phyloP scores from a whole-genome alignment of 2,888 invertebrate genomes.

The Nemotelus pantherinus region DNA sequence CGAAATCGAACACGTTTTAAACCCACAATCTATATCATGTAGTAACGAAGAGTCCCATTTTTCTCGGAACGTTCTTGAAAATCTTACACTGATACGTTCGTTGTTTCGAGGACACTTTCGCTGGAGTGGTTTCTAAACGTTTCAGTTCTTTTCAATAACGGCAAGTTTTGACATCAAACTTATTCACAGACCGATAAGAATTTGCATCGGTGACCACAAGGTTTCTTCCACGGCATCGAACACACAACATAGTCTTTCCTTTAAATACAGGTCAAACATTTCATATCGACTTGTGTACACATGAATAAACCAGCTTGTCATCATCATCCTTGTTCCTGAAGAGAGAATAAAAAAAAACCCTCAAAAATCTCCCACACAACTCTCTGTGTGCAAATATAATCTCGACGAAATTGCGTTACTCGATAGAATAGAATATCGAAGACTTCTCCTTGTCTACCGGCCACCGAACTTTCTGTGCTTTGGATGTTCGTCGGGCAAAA shows the following conservation, averaged over 20 bases:
- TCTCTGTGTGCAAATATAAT: slow-evolving; percentile 1
- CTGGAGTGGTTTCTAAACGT: too few relatives aligned
- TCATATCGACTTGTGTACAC: slow-evolving; percentile 5
- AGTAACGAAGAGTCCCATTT: too few relatives aligned
- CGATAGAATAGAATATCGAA: neutral
- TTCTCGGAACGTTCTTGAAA: too few relatives aligned
- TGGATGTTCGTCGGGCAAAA: neutral
- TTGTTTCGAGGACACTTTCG: too few relatives aligned
- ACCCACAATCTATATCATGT: too few relatives aligned
- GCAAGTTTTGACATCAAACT: too few relatives aligned
- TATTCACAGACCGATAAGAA: too few relatives aligned
- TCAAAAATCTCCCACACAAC: neutral
- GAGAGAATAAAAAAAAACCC: neutral
- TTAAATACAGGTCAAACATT: neutral
- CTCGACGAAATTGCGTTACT: slow-evolving; percentile 18
- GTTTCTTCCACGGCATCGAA: too few relatives aligned
- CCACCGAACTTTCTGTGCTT: neutral
- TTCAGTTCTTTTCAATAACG: too few relatives aligned
- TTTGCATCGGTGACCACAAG: too few relatives aligned
- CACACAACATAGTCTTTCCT: neutral
- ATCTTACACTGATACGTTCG: too few relatives aligned
- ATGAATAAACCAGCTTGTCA: neutral
- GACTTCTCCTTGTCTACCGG: neutral
- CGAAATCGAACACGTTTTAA: too few relatives aligned
- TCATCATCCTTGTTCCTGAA: neutral